Conservation (phyloP, 1,140 invertebrate genomes). For the Neotoxoptera formosana region DNA sequence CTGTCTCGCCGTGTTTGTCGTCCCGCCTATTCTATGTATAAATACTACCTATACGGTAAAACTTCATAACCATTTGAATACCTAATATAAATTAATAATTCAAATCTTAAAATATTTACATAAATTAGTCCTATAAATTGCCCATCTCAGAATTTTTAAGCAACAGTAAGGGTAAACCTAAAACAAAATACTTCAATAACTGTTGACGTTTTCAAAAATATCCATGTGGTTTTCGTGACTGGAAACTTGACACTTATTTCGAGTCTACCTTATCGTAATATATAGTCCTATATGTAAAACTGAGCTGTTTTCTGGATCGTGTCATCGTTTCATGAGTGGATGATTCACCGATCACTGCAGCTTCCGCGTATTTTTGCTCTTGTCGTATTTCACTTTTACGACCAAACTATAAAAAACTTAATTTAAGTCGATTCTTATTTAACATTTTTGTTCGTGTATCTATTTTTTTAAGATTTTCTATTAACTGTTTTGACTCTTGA, state of each 20-base stretch:
- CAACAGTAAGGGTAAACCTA: not conserved
- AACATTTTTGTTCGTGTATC: no score
- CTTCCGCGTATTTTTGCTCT: not conserved
- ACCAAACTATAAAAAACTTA: not conserved
- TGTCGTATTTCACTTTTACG: not conserved
- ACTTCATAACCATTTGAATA: constrained; percentile 17
- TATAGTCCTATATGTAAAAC: not conserved
- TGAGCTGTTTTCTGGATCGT: not conserved
- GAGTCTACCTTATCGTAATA: not conserved
- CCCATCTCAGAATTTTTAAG: not conserved
- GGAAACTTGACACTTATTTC: not conserved
- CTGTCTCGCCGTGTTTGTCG: not conserved
- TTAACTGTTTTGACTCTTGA: no score
- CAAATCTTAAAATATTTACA: not conserved
- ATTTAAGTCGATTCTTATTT: no score
- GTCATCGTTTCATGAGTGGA: not conserved
- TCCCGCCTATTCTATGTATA: not conserved
- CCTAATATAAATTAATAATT: constrained; percentile 9
- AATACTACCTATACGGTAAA: not conserved
- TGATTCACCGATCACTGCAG: not conserved
- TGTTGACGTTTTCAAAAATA: not conserved
- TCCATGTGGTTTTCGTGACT: not conserved
- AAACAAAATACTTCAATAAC: constrained; percentile 10
- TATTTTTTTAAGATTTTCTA: no score
- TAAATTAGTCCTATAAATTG: not conserved